A percentile compares a stretch with the other conserved stretches of the same genome.
phyloP scores from a whole-genome alignment of 2,888 invertebrate genomes.

The Trichacis sp. region DNA sequence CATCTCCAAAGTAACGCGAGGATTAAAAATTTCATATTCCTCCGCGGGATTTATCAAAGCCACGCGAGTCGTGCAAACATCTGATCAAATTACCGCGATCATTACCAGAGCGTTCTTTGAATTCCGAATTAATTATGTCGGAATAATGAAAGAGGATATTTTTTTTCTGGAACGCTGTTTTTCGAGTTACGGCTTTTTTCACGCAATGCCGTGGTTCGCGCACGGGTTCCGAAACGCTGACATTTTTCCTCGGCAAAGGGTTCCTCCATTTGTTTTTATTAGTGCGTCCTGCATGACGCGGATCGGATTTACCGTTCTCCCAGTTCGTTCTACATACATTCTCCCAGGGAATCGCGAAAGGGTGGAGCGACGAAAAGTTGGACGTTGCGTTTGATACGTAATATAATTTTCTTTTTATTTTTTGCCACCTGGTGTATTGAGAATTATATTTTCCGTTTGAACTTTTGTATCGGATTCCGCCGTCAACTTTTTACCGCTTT shows the following conservation, averaged over 20 bases:
- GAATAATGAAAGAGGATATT: too few species aligned
- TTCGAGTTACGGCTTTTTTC: conserved; percentile 17
- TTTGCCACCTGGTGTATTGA: too few species aligned
- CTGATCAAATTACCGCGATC: too few species aligned
- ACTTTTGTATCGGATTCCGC: too few species aligned
- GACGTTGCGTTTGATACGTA: neutral
- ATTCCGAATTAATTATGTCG: too few species aligned
- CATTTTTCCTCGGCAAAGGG: conserved; percentile 28
- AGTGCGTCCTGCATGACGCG: conserved; percentile 32
- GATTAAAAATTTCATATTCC: conserved; percentile 26
- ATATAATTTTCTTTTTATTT: too few species aligned
- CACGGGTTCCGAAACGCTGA: conserved; percentile 20
- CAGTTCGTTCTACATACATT: conserved; percentile 18
- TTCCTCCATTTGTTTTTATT: conserved; percentile 35
- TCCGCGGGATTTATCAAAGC: neutral
- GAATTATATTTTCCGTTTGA: too few species aligned
- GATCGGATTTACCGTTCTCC: conserved; percentile 31
- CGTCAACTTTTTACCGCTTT: too few species aligned
- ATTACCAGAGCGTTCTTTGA: too few species aligned
- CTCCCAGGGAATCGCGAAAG: conserved; percentile 21
- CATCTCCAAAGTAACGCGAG: conserved; percentile 33
- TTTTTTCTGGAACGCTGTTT: too few species aligned
- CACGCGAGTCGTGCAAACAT: too few species aligned
- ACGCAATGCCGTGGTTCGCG: conserved; percentile 25
- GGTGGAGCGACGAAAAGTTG: conserved; percentile 25